Evolutionary conservation across 2,113 vertebrate genomes (phyloP).

Genomic region (Vireo altiloquus): DNA sequence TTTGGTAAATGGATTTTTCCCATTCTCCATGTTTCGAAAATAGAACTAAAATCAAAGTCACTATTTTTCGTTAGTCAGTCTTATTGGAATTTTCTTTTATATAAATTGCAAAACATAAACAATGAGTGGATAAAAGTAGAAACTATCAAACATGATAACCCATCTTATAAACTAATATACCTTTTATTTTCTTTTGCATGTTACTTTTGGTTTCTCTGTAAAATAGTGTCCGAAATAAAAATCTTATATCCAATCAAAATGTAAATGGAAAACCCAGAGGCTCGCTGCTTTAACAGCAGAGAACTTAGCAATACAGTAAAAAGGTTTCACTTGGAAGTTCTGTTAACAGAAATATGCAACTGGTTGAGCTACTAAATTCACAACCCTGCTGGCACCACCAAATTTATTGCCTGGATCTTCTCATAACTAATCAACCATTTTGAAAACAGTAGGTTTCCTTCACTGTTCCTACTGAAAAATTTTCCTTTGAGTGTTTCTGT

Average conservation of each 20-base stretch:
- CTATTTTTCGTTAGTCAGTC: not conserved
- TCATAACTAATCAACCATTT: not conserved
- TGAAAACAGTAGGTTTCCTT: not conserved
- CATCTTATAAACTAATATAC: not conserved
- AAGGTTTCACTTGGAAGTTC: not conserved
- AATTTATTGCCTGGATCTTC: not conserved
- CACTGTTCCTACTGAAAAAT: not conserved
- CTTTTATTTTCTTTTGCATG: not conserved
- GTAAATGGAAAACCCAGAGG: not conserved
- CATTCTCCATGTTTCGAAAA: not conserved
- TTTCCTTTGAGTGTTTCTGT: not conserved
- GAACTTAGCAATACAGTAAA: not conserved
- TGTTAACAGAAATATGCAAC: not conserved
- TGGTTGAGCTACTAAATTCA: not conserved
- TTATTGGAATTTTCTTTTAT: not conserved
- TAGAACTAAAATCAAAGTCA: not conserved
- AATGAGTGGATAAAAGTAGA: not conserved
- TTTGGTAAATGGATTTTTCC: not conserved
- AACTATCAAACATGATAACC: not conserved
- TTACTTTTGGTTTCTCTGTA: not conserved
- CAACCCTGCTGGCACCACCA: not conserved
- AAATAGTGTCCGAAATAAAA: not conserved
- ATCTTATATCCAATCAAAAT: not conserved
- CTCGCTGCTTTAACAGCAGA: not conserved
- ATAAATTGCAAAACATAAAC: not conserved